phyloP scores from a whole-genome alignment of 2,113 vertebrate species.

The Tragelaphus scriptus region DNA sequence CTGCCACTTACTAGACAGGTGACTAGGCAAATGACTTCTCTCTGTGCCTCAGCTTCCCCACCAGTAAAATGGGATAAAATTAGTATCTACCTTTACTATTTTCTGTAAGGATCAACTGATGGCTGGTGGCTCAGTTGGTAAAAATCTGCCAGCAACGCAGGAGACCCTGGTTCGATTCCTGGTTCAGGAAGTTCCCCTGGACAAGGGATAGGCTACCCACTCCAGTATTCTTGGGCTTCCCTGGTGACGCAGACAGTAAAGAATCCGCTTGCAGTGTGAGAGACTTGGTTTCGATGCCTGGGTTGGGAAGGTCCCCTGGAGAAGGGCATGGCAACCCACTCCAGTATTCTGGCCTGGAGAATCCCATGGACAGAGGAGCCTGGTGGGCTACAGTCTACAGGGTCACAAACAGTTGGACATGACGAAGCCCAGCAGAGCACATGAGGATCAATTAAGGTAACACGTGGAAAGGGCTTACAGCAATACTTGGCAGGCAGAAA shows the following conservation, averaged over 20 bases:
- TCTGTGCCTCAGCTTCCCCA: not conserved
- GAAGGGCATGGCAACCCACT: not conserved
- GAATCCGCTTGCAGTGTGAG: fast-evolving
- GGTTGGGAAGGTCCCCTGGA: not conserved
- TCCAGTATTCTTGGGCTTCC: not conserved
- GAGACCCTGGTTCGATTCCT: not conserved
- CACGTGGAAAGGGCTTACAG: not conserved
- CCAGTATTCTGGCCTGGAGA: not conserved
- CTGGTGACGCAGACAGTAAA: not conserved
- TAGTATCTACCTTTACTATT: not conserved
- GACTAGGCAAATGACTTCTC: not conserved
- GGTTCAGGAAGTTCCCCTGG: not conserved
- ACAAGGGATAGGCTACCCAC: not conserved
- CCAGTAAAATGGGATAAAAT: not conserved
- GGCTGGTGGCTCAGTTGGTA: not conserved
- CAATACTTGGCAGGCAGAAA: not conserved
- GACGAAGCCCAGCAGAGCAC: not conserved
- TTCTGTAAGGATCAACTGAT: not conserved
- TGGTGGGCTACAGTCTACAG: not conserved
- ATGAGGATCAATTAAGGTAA: not conserved
- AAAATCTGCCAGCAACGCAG: not conserved
- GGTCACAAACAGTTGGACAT: not conserved
- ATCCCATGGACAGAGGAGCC: not conserved
- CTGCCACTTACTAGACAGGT: not conserved
- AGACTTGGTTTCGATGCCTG: not conserved